phyloP scores from a whole-genome alignment of 2,797 vertebrate species.

The Lagothrix lagotricha region DNA sequence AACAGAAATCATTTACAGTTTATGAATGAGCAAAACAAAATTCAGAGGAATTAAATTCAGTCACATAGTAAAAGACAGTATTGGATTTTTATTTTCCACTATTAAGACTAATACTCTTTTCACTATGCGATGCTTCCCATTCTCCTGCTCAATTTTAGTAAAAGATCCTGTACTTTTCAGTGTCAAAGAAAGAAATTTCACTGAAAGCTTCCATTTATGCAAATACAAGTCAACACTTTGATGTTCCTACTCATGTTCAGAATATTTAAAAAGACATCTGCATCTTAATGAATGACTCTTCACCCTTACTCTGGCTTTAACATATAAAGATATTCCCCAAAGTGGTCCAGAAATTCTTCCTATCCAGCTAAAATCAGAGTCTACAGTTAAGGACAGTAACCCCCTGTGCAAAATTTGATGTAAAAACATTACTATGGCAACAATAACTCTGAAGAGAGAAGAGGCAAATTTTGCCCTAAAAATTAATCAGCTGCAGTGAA shows the following conservation, averaged over 20 bases:
- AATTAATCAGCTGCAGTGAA: constrained; percentile 57
- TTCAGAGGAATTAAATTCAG: neutral
- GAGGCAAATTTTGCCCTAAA: constrained; percentile 59
- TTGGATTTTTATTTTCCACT: neutral
- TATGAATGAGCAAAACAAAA: constrained; percentile 27
- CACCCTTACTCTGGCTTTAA: neutral
- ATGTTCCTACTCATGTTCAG: neutral
- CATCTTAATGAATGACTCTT: neutral
- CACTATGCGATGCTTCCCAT: neutral
- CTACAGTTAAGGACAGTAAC: constrained; percentile 16
- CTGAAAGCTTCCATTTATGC: neutral
- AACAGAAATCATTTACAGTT: neutral
- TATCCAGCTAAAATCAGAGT: neutral
- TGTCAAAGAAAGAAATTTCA: neutral
- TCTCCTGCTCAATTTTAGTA: neutral
- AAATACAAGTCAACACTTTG: neutral
- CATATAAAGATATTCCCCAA: neutral
- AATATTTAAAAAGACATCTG: neutral
- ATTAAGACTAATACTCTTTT: neutral
- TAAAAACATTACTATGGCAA: constrained; percentile 56
- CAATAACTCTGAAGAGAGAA: constrained; percentile 24
- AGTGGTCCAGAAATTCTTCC: neutral
- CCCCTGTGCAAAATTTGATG: constrained; percentile 24
- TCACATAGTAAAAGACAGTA: neutral
- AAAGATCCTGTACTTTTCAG: neutral